Evolutionary conservation across 2,888 invertebrate genomes (phyloP), one percentile per base, ranked within the genome.

Genomic region (Mythimna pallens): DNA sequence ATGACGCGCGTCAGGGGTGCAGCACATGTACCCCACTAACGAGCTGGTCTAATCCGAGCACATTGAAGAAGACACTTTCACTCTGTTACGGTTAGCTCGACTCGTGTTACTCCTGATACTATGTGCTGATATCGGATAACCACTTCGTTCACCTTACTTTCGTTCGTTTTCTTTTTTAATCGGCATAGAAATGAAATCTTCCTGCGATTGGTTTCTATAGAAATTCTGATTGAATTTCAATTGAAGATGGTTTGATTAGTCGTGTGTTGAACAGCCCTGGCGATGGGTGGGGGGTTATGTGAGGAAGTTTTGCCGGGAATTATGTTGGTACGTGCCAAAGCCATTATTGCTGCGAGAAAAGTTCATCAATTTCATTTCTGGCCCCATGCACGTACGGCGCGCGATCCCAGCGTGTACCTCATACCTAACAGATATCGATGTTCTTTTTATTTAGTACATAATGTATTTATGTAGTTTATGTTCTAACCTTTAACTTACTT

Each of bases 351-450:
- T 94, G 94, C 91, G 94, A 95, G 95, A 95, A 96, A 96, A 96
- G 96, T 96, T 96, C 96, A 96, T 96, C 96, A 96, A 96, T 96
- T 96, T 96, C 94, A 96, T 96, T 96, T 95, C 94, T 94, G 91
- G 92, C 90, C 91, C 91, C 90, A 86, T 86, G 63, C 80, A 87
- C 87, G 86, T 86, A 85, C 77, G 62, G 62, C 63, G 73, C 74
- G 76, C 73, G 76, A 80, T 70, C 84, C 74, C 68, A 59, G 73
- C 66, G 71, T 71, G 76, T 76, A 43, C 63, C 77, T 86, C 76
- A 86, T 78, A 79, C 71, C 55, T 76, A 83, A 74, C 75, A 73
- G 76, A 76, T 80, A 73, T 78, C 80, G 81, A 84, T 80, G 67
- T 76, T 74, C 61, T 65, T 80, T 74, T 55, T 76, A 78, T 76